phyloP scores from a whole-genome alignment of 2,797 vertebrate genomes.

The Atherinosoma microstoma region DNA sequence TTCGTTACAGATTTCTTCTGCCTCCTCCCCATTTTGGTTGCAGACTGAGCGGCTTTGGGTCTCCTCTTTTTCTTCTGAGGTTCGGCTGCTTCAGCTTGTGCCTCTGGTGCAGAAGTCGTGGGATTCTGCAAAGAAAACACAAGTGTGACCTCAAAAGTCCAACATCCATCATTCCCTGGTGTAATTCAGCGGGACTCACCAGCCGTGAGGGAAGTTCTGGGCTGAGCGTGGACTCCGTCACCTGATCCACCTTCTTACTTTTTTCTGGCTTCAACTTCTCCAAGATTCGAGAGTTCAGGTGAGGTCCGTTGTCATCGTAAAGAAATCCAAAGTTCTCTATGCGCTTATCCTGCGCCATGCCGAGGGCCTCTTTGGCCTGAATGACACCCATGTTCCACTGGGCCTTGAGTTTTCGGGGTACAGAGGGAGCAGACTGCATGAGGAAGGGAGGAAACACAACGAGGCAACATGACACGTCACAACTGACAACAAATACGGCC shows the following conservation, averaged over 20 bases:
- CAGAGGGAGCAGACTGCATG: conserved; percentile 76
- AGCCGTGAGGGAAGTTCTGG: conserved; percentile 58
- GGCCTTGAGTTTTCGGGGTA: conserved; percentile 88
- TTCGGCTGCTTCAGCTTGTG: conserved; percentile 31
- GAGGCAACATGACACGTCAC: not conserved
- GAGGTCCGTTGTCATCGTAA: conserved; percentile 88
- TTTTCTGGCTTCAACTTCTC: conserved; percentile 83
- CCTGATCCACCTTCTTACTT: conserved; percentile 21
- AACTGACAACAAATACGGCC: not conserved
- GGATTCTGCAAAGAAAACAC: conserved; percentile 58
- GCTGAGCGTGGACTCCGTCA: conserved; percentile 48
- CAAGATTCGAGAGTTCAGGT: conserved; percentile 88
- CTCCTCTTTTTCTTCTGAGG: conserved; percentile 87
- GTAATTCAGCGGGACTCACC: conserved; percentile 39
- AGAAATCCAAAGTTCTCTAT: conserved; percentile 90
- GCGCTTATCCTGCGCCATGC: conserved; percentile 87
- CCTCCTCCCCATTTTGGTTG: conserved; percentile 85
- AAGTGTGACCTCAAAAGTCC: not conserved
- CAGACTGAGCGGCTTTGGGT: conserved; percentile 81
- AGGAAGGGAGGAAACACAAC: not conserved
- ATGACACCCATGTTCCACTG: conserved; percentile 93
- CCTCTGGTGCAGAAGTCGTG: conserved; percentile 21
- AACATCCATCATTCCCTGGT: not conserved
- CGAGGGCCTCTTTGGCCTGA: conserved; percentile 90
- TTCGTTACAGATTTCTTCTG: conserved; percentile 63